A percentile compares a stretch with the other conserved stretches of the same genome.
phyloP scores from a whole-genome alignment of 1,140 invertebrate genomes.

The Elysia chlorotica region DNA sequence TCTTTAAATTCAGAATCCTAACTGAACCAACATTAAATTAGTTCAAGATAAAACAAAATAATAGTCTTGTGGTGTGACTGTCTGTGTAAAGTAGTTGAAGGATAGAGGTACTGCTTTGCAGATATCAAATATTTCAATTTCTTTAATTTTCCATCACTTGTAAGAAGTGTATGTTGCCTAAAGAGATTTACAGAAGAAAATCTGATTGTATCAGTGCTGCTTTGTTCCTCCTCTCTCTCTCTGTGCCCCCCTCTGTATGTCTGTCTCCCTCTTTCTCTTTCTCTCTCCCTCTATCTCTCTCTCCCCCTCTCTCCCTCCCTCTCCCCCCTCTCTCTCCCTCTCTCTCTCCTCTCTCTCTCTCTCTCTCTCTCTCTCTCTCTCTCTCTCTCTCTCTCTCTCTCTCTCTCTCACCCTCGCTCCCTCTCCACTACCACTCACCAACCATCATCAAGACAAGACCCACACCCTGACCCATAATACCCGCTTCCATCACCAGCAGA shows the following conservation, averaged over 20 bases:
- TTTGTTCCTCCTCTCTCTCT: neutral
- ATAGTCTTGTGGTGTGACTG: too few relatives aligned
- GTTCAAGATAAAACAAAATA: too few relatives aligned
- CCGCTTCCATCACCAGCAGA: too few relatives aligned
- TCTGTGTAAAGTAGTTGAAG: neutral
- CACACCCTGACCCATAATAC: too few relatives aligned
- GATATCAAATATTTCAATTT: too few relatives aligned
- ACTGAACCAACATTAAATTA: too few relatives aligned
- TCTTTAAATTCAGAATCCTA: too few relatives aligned
- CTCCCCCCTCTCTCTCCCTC: neutral
- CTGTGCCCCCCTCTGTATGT: neutral
- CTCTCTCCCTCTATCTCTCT: neutral
- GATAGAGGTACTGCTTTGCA: too few relatives aligned
- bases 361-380: neutral
- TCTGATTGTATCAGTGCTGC: too few relatives aligned
- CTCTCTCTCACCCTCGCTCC: constrained; percentile 5
- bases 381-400: constrained; percentile 2
- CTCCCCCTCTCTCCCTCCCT: neutral
- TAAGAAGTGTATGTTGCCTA: too few relatives aligned
- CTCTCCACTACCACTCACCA: neutral
- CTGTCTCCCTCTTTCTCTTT: neutral
- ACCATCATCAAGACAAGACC: too few relatives aligned
- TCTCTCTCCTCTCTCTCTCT: neutral
- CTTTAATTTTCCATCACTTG: too few relatives aligned
- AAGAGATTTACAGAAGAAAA: neutral